A percentile compares a stretch with the other conserved stretches of the same genome.
Conservation (phyloP, 37 sponge, comb jelly and placozoan species). For the Haliclona indistincta region DNA sequence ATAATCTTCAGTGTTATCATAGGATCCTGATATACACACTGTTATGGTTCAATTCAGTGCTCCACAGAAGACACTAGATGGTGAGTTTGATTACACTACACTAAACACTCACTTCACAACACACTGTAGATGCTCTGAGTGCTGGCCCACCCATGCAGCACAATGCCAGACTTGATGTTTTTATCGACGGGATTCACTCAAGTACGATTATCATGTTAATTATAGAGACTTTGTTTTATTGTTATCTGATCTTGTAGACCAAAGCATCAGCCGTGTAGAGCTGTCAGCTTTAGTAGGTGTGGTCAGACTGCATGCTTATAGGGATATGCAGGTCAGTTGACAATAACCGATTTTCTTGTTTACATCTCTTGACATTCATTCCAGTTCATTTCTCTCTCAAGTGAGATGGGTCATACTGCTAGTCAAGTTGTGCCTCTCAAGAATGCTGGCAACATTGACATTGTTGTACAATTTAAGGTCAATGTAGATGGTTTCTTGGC, state of each 20-base stretch:
- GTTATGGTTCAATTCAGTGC: neutral
- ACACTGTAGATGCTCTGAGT: neutral
- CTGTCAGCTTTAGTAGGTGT: constrained; percentile 57
- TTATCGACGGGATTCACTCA: neutral
- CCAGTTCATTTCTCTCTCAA: constrained; percentile 33
- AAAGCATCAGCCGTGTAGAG: constrained; percentile 16
- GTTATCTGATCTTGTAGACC: too few relatives aligned
- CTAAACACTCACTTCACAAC: too few relatives aligned
- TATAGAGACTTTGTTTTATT: too few relatives aligned
- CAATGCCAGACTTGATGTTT: neutral
- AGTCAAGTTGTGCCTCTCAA: constrained; percentile 56
- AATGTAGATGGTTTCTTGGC: constrained; percentile 25
- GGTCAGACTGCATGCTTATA: constrained; percentile 51
- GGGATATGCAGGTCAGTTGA: constrained; percentile 30
- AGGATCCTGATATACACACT: neutral
- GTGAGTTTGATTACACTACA: neutral
- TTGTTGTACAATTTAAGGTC: constrained; percentile 31
- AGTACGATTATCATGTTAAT: too few relatives aligned
- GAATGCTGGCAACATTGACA: constrained; percentile 71
- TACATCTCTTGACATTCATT: neutral
- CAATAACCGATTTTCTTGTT: neutral
- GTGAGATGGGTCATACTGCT: constrained; percentile 17
- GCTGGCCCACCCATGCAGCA: constrained; percentile 5
- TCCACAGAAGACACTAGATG: neutral
- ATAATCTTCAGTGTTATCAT: neutral